Base-by-base conservation (phyloP, 2,888 invertebrate species). In the Steinernema carpocapsae region DNA sequence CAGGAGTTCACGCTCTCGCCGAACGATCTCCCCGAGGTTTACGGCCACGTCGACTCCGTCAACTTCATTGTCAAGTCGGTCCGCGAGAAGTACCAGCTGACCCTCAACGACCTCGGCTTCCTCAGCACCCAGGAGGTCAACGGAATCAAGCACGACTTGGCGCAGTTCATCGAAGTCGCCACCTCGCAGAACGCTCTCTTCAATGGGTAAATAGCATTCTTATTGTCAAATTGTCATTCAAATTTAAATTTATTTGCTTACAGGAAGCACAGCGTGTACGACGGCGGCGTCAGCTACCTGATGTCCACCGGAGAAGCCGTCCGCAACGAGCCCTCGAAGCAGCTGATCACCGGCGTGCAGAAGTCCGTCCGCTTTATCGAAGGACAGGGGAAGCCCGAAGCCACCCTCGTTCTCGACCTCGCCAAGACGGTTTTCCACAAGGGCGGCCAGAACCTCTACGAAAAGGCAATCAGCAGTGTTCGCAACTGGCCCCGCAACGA, bases 331-430 rank as follows among this genome's bases (percentile, higher is more conserved):
- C 19, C 19, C 46, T 48, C 72, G n/a, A 72, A 76, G 56, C 43
- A 29, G 37, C 64, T 76, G 22, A 42, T 64, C 1, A 42, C 52
- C 32, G 76, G 76, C 6, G 48, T 72, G 1, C 22, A 17, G 26
- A 74, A 74, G 70, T 19, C 29, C 3, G 42, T 74, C 19, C 51
- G 70, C 17, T 43, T 76, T 19, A 71, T 76, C 45, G 76, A 76
- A 37, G 76, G 74, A 32, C 64, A 74, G n/a, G 76, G 76, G 37
- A 59, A 74, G 42, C 37, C 48, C 19, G 52, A 71, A 43, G 72
- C 74, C 6, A 37, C 45, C 14, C 42, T 71, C 24, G 74, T 74
- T 22, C 37, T 76, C 7, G 74, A 70, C 10, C 17, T 74, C 43
- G 72, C 74, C 51, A 71, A 73, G 52, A 43, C n/a, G 32, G 43